Base-by-base conservation (phyloP, 2,797 vertebrate species). In the Liparis tanakae region DNA sequence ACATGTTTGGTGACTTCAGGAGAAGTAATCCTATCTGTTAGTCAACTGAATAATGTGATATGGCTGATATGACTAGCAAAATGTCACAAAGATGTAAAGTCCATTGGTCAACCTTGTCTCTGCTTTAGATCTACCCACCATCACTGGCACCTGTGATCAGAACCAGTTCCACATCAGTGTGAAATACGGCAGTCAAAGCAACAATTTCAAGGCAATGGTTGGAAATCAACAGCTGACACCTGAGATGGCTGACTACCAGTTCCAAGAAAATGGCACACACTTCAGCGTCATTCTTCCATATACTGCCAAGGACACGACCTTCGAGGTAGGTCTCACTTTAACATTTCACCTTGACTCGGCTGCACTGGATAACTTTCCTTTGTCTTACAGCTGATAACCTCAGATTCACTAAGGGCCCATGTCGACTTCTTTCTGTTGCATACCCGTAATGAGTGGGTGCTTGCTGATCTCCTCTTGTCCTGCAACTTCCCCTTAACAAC, bases 401-500 rank as follows among this genome's bases (percentile, higher is more conserved):
- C 81, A 0, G 56, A 74, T 1, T 93, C 88, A 0, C 13, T 95
- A 67, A 83, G 85, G 71, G 91, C 87, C 30, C 84, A 94, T 65
- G 46, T 94, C 10, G 90, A 95, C 37, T 0, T 95, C 1, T 3
- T 89, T 1, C 80, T 95, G 15, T 83, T 69, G 68, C 85, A 92
- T 20, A 46, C 25, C 25, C 25, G 25, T 30, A 30, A 30, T 30
- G 25, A 30, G 25, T 30, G 25, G 25, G 25, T 30, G 14, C 74
- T 93, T 20, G 85, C 66, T 9, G 91, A 95, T 12, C 87, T 94
- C 30, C 93, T 88, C 37, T 61, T 95, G 73, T 37, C 92, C 67
- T 95, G 95, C 83, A 80, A 50, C 66, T 95, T 95, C 70, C 94
- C 94, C 2, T 46, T 94, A 46, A 76, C 0, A 0, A 87, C 86